A percentile compares a stretch with the other conserved stretches of the same genome.
These are phyloP conservation scores for Siniperca undulata DNA, from an alignment of 2,797 vertebrate genomes.

Conservation along the genomic window DNA sequence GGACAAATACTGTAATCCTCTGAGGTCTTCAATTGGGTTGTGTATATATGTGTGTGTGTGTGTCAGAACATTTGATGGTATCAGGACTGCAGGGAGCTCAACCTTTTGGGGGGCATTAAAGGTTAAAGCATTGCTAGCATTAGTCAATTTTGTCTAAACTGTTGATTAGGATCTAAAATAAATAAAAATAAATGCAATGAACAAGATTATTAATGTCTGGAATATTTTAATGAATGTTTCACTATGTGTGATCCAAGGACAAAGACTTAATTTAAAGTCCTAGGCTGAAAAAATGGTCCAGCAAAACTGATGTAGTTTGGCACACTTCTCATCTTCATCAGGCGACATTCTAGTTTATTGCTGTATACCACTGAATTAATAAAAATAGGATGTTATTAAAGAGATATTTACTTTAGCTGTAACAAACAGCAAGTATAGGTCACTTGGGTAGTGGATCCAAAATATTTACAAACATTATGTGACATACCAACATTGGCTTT, in stretches of 20 bases:
- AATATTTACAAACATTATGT: not conserved
- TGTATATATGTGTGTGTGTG: not conserved
- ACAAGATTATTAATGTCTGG: too few species aligned
- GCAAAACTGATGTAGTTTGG: too few species aligned
- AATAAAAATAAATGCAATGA: not conserved
- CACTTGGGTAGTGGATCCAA: not conserved
- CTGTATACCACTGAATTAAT: not conserved
- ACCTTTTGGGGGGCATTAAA: not conserved
- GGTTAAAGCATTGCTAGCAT: not conserved
- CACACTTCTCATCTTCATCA: too few species aligned
- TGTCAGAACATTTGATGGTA: not conserved
- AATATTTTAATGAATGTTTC: too few species aligned
- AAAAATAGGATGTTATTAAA: not conserved
- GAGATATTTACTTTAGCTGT: not conserved
- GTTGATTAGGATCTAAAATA: not conserved
- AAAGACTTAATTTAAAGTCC: too few species aligned
- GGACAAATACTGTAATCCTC: constrained; percentile 69
- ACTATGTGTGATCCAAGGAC: too few species aligned
- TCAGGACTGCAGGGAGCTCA: constrained; percentile 4
- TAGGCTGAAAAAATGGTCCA: too few species aligned
- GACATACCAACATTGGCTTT: not conserved
- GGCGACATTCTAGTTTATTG: not conserved
- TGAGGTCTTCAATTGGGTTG: constrained; percentile 32
- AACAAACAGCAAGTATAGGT: not conserved
- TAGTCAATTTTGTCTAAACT: not conserved